Evolutionary conservation across 2,888 invertebrate genomes (phyloP), one percentile per base, ranked within the genome.

Genomic region (Ormyrus thymus): DNA sequence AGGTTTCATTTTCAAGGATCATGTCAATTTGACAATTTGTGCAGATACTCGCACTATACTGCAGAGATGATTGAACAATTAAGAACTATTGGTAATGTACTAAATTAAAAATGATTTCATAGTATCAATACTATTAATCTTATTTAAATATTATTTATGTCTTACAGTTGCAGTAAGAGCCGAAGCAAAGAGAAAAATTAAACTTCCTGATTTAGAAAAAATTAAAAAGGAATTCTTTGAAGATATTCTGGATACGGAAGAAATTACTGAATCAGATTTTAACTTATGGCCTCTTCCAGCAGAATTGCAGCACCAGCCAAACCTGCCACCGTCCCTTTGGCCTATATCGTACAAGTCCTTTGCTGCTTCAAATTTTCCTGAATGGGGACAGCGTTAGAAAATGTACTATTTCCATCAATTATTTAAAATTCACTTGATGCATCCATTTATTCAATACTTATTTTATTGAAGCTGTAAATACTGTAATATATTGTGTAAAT

Each of bases 11-110:
- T 90, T 48, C 87, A 87, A 68, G 94, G 94, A 8, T 91, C 92
- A 51, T 95, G 95, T 84, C 91, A 91, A 11, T 95, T 94, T 90
- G 94, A 94, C 13, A 90, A 91, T 3, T 91, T 92, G 72, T 95
- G 95, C 85, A 92, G 92, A 84, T 94, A 92, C 86, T 93, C 94
- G 0, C 95, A 95, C 87, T 94, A 94, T 76, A 92, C 92, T 0
- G 90, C 89, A n/a, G 92, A 92, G 65, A 91, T 94, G 87, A 86
- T 95, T 13, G 90, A 92, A 87, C 90, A 92, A 85, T 88, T 93
- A 45, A 90, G 91, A 80, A 87, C 88, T 79, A 88, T 91, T 84
- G 91, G 93, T 93, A 90, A 82, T n/a, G 29, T 29, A 15, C 43
- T 48, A 8, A 53, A 45, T 53, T 68, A 50, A 0, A 50, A 66